phyloP scores from a whole-genome alignment of 2,888 invertebrate species.

The Machimus rusticus region DNA sequence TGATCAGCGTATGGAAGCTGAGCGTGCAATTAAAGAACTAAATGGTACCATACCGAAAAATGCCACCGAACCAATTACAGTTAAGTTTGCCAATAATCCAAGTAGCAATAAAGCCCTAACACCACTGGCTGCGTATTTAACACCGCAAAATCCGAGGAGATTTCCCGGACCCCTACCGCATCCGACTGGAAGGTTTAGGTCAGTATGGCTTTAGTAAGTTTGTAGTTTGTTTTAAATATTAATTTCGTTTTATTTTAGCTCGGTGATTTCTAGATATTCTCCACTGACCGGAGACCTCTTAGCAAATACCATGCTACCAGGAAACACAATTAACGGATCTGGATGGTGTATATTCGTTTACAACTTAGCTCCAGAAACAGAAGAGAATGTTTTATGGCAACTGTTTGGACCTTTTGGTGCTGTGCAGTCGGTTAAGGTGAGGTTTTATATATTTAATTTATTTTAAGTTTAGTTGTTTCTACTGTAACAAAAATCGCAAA shows the following conservation, averaged over 20 bases:
- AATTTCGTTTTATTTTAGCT: constrained; percentile 51
- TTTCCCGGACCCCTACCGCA: constrained; percentile 77
- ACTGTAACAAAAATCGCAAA: too few relatives aligned
- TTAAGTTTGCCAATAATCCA: constrained; percentile 95
- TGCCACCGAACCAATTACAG: constrained; percentile 88
- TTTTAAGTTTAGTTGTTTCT: not conserved
- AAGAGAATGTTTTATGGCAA: constrained; percentile 96
- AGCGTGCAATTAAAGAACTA: constrained; percentile 88
- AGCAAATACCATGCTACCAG: constrained; percentile 79
- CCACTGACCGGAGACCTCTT: constrained; percentile 85
- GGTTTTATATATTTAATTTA: not conserved
- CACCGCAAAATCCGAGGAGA: constrained; percentile 78
- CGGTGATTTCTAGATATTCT: constrained; percentile 73
- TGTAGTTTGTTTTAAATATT: not conserved
- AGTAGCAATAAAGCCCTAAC: constrained; percentile 85
- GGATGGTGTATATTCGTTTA: constrained; percentile 89
- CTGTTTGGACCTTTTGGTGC: constrained; percentile 97
- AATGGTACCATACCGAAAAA: constrained; percentile 91
- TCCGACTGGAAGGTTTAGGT: constrained; percentile 62
- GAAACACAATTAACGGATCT: constrained; percentile 83
- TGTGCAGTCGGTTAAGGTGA: constrained; percentile 96
- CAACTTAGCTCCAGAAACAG: constrained; percentile 94
- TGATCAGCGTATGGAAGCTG: constrained; percentile 91
- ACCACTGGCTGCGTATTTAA: constrained; percentile 83
- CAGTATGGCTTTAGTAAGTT: constrained; percentile 31